Conservation (phyloP, 2,888 invertebrate species). For the Patella caerulea region DNA sequence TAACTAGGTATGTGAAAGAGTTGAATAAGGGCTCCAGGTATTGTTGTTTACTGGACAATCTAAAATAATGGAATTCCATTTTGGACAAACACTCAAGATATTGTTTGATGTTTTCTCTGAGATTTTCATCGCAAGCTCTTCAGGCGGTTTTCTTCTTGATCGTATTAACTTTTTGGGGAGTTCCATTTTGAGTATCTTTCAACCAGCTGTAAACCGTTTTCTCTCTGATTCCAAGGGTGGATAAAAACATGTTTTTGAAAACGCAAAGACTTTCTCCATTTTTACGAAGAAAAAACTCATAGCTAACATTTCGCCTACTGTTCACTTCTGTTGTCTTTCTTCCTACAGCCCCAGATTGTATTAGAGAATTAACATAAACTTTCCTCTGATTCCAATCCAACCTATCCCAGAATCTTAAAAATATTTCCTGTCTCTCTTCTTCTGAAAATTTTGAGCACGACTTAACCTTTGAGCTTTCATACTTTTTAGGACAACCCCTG, state of each 20-base stretch:
- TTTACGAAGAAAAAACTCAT: slow-evolving; percentile 24
- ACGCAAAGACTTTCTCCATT: slow-evolving; percentile 27
- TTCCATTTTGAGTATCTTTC: slow-evolving; percentile 8
- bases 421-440: not conserved
- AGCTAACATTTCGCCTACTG: slow-evolving; percentile 17
- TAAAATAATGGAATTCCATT: slow-evolving; percentile 27
- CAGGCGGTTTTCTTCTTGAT: not conserved
- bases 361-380: not conserved
- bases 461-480: not conserved
- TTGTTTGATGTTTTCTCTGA: not conserved
- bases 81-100: slow-evolving; percentile 19
- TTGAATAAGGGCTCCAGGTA: no score
- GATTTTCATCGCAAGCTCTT: not conserved
- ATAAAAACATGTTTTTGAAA: slow-evolving; percentile 42
- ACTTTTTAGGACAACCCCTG: not conserved
- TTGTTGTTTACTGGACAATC: not conserved
- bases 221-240: slow-evolving; percentile 37
- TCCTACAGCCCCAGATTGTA: not conserved
- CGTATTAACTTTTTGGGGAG: not conserved
- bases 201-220: slow-evolving; percentile 26
- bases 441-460: not conserved
- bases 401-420: not conserved
- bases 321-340: no score
- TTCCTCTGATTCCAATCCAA: not conserved
- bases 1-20: no score